Conservation (phyloP, 2,888 invertebrate species). For the Trachelus iudaicus region DNA sequence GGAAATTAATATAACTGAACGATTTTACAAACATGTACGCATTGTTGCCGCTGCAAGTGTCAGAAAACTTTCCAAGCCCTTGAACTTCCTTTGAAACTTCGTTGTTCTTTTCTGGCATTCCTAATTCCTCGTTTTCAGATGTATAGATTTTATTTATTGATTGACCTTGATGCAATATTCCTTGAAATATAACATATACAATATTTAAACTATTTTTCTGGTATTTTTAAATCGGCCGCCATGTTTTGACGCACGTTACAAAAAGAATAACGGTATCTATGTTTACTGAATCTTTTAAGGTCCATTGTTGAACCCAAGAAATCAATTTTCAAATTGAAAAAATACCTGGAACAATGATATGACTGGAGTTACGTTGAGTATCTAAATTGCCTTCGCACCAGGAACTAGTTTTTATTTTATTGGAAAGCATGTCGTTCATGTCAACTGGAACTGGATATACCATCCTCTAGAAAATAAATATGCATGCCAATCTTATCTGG, state of each 20-base stretch:
- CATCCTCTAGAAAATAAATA: constrained; percentile 29
- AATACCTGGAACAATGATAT: constrained; percentile 8
- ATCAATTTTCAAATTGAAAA: background rate
- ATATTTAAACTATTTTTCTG: background rate
- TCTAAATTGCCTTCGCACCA: constrained; percentile 15
- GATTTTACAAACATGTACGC: constrained; percentile 9
- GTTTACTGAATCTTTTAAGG: background rate
- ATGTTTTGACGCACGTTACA: background rate
- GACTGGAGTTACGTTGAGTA: constrained; percentile 1
- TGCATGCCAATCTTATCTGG: constrained; percentile 35
- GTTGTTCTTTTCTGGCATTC: background rate
- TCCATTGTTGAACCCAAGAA: background rate
- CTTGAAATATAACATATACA: background rate
- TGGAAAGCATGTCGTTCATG: constrained; percentile 23
- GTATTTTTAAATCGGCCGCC: background rate
- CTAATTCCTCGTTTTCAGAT: background rate
- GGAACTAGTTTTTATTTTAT: constrained; percentile 10
- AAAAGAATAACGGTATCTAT: background rate
- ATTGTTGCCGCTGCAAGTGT: constrained; percentile 5
- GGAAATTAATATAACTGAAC: background rate
- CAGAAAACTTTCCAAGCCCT: background rate
- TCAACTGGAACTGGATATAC: constrained; percentile 40
- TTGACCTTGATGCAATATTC: background rate
- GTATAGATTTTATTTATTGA: background rate
- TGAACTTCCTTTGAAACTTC: background rate